Evolutionary conservation across 1,140 invertebrate species (phyloP).

Genomic region (Hycleus cichorii): DNA sequence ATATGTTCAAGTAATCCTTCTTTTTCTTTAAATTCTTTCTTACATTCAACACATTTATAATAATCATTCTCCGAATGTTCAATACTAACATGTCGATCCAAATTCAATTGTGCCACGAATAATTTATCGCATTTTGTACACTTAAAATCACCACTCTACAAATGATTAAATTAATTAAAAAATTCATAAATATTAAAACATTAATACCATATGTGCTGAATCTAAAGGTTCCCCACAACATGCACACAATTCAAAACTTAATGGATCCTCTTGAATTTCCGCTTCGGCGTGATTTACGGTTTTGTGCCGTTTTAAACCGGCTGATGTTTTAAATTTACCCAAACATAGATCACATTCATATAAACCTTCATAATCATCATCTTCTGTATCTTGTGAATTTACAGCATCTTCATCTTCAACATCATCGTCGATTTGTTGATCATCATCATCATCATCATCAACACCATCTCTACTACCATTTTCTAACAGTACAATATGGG

Average conservation of each 20-base stretch:
- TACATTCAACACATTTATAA: constrained; percentile 33
- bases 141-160: constrained; percentile 43
- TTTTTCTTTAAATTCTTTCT: constrained; percentile 23
- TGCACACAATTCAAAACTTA: constrained; percentile 41
- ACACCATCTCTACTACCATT: constrained; percentile 2
- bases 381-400: constrained; percentile 2
- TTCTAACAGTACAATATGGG: constrained; percentile 23
- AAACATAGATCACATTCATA: constrained; percentile 32
- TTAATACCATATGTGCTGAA: constrained; percentile 44
- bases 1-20: constrained; percentile 30
- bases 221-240: constrained; percentile 48
- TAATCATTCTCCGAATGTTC: constrained; percentile 41
- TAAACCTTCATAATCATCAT: not conserved
- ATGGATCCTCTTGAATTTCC: constrained; percentile 27
- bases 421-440: constrained; percentile 16
- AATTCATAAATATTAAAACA: constrained; percentile 4
- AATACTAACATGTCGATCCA: constrained; percentile 56
- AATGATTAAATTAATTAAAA: constrained; percentile 17
- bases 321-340: constrained; percentile 31
- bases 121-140: constrained; percentile 52
- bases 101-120: constrained; percentile 63
- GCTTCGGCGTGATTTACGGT: constrained; percentile 30
- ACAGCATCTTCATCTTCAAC: constrained; percentile 1
- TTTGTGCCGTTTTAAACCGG: constrained; percentile 36
- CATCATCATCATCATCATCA: constrained; percentile 30